phyloP scores from a whole-genome alignment of 2,888 invertebrate genomes.

The Neelides folsomi region DNA sequence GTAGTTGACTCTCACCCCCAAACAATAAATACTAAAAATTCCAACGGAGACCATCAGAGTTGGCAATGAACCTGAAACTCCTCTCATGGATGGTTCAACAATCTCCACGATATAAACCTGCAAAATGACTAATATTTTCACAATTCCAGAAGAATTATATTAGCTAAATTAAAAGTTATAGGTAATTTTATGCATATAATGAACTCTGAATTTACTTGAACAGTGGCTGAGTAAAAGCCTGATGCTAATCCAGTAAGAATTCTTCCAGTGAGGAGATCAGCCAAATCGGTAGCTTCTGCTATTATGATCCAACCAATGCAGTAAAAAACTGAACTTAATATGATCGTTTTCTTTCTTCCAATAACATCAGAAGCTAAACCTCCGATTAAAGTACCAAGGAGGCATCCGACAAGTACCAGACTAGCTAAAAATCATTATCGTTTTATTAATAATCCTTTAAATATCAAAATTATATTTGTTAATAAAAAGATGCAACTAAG shows the following conservation, averaged over 20 bases:
- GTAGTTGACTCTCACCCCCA: conserved; percentile 10
- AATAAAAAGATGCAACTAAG: neutral
- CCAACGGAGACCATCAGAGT: conserved; percentile 30
- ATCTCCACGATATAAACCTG: conserved; percentile 33
- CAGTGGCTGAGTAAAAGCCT: conserved; percentile 29
- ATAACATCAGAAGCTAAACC: conserved; percentile 25
- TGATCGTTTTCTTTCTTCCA: conserved; percentile 28
- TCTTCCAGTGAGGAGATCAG: conserved; percentile 27
- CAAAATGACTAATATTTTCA: conserved; percentile 1
- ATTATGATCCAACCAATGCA: conserved; percentile 30
- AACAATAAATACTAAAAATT: conserved; percentile 24
- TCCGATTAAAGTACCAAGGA: conserved; percentile 24
- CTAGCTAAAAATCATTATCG: conserved; percentile 15
- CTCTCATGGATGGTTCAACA: conserved; percentile 26
- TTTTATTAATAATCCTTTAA: too few relatives aligned
- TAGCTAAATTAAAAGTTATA: neutral
- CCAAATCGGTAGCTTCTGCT: conserved; percentile 20
- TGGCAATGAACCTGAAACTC: conserved; percentile 29
- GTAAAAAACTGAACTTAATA: conserved; percentile 26
- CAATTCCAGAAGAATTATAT: neutral
- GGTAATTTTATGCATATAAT: neutral
- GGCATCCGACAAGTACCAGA: conserved; percentile 27
- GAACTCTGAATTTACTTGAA: conserved; percentile 15
- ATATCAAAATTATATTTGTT: too few relatives aligned
- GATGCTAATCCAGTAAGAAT: conserved; percentile 30